Percentiles rank a stretch among this genome's conserved stretches.
Evolutionary conservation across 2,888 invertebrate species (phyloP).

Genomic region (Agapostemon virescens): DNA sequence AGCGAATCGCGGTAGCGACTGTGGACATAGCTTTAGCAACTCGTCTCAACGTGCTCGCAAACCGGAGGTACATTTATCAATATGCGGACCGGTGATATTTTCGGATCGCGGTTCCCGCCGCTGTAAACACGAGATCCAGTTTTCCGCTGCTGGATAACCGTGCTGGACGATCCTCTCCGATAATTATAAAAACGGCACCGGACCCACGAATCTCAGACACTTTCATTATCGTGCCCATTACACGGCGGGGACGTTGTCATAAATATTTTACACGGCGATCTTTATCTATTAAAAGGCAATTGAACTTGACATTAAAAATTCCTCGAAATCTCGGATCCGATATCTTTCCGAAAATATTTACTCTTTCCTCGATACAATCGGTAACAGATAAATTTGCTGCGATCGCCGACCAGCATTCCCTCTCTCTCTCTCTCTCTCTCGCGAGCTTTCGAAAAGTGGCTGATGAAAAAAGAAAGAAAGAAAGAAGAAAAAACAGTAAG

Average conservation of each 20-base stretch:
- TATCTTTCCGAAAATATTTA: slow-evolving; percentile 2
- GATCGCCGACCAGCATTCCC: background rate
- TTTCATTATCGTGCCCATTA: background rate
- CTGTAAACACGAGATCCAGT: slow-evolving; percentile 37
- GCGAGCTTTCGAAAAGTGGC: background rate
- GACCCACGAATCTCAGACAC: background rate
- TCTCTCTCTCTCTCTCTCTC: too few species aligned
- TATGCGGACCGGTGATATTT: slow-evolving; percentile 43
- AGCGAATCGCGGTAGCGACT: background rate
- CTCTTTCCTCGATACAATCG: background rate
- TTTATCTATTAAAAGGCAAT: background rate
- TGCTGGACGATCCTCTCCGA: background rate
- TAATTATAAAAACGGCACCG: background rate
- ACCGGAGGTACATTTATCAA: slow-evolving; percentile 55
- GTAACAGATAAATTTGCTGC: slow-evolving; percentile 2
- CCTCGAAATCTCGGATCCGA: background rate
- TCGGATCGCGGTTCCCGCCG: slow-evolving; percentile 23
- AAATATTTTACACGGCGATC: background rate
- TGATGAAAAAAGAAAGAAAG: background rate
- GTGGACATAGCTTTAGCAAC: background rate
- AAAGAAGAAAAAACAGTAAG: background rate
- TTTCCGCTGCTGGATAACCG: slow-evolving; percentile 5
- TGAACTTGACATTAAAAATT: background rate
- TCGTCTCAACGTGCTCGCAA: slow-evolving; percentile 14
- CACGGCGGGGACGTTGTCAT: background rate